A percentile compares a stretch with the other conserved stretches of the same genome.
Conservation (phyloP, 2,113 vertebrate genomes). For the Clarias gariepinus region DNA sequence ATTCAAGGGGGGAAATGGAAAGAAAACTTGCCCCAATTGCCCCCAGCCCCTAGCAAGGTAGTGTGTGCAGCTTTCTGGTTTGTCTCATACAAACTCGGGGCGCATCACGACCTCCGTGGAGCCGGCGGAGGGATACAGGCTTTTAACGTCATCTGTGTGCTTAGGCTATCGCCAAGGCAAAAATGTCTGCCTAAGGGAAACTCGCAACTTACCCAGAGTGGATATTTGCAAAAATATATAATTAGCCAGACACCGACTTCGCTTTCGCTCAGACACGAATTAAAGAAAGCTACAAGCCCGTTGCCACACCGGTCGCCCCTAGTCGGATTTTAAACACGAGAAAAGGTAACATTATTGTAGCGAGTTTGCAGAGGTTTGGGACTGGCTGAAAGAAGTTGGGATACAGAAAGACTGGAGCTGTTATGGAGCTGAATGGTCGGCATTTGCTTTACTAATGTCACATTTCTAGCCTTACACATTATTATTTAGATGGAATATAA, state of each 20-base stretch:
- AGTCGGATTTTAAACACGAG: slow-evolving; percentile 79
- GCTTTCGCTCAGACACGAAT: slow-evolving; percentile 62
- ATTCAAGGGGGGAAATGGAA: neutral
- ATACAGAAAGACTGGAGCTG: slow-evolving; percentile 64
- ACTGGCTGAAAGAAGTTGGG: slow-evolving; percentile 76
- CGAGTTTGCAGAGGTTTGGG: slow-evolving; percentile 68
- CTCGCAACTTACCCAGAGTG: slow-evolving; percentile 88
- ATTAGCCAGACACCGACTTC: slow-evolving; percentile 59
- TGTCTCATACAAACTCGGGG: slow-evolving; percentile 28
- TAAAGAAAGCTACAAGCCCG: slow-evolving; percentile 67
- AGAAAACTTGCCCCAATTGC: neutral
- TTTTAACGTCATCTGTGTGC: slow-evolving; percentile 80
- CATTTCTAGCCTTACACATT: neutral
- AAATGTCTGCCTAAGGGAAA: slow-evolving; percentile 98
- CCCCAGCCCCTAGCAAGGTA: slow-evolving; percentile 28
- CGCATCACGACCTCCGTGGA: slow-evolving; percentile 21
- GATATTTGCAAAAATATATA: slow-evolving; percentile 63
- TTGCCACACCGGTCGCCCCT: slow-evolving; percentile 75
- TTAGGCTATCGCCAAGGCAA: slow-evolving; percentile 83
- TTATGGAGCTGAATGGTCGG: slow-evolving; percentile 43
- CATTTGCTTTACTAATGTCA: slow-evolving; percentile 46
- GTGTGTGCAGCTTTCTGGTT: slow-evolving; percentile 35
- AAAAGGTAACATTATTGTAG: slow-evolving; percentile 77
- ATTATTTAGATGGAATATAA: neutral
- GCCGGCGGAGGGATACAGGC: slow-evolving; percentile 85